phyloP scores from a whole-genome alignment of 2,888 invertebrate genomes.

The Lasioglossum figueresi region DNA sequence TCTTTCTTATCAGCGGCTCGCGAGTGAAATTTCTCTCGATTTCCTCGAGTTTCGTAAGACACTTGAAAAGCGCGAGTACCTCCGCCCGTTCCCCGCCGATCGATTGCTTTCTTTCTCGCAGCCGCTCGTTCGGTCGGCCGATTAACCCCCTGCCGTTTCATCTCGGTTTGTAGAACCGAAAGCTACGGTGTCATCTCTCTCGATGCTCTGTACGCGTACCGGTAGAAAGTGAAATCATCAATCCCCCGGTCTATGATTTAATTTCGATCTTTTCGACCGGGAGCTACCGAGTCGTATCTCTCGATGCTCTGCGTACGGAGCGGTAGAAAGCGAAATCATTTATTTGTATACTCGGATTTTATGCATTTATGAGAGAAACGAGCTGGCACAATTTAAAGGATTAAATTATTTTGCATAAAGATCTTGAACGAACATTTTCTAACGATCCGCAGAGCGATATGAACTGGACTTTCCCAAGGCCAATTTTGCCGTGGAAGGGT shows the following conservation, averaged over 20 bases:
- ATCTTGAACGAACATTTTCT: neutral
- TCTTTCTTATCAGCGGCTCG: conserved; percentile 5
- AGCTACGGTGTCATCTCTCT: neutral
- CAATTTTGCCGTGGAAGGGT: neutral
- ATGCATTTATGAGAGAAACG: too few relatives aligned
- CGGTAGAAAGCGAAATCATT: too few relatives aligned
- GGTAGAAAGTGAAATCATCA: neutral
- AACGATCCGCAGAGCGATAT: neutral
- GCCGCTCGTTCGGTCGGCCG: neutral
- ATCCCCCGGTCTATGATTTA: neutral
- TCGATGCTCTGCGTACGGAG: too few relatives aligned
- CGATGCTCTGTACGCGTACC: neutral
- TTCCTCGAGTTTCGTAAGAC: neutral
- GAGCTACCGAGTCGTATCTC: neutral
- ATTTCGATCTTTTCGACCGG: neutral
- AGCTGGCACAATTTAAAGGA: too few relatives aligned
- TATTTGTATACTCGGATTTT: too few relatives aligned
- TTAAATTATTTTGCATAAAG: neutral
- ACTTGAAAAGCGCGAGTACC: neutral
- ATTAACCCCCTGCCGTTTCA: neutral
- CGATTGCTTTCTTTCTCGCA: neutral
- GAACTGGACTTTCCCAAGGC: neutral
- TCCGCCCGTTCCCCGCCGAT: neutral
- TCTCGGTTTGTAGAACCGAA: neutral
- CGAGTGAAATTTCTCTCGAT: conserved; percentile 29